Conservation (phyloP, 2,888 invertebrate genomes). For the Drosophila falleni region DNA sequence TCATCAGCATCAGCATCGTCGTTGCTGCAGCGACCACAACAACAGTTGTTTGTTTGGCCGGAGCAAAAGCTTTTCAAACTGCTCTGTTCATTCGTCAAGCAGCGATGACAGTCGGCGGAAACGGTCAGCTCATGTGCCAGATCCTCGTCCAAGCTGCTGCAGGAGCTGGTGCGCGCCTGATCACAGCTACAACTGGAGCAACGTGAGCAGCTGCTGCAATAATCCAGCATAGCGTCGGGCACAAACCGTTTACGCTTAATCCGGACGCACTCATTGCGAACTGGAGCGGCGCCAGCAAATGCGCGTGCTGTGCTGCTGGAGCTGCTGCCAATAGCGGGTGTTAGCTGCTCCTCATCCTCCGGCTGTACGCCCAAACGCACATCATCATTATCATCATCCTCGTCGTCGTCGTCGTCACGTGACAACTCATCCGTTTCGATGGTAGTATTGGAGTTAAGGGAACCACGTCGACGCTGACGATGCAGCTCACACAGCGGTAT, state of each 20-base stretch:
- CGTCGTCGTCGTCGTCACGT: constrained; percentile 61
- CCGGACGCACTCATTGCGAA: constrained; percentile 79
- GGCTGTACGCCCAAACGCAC: constrained; percentile 59
- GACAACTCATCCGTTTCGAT: constrained; percentile 80
- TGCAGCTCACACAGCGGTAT: constrained; percentile 71
- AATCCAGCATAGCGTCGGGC: constrained; percentile 68
- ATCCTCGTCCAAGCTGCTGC: constrained; percentile 81
- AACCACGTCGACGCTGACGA: constrained; percentile 59
- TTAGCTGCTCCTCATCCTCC: constrained; percentile 62
- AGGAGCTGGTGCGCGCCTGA: constrained; percentile 73
- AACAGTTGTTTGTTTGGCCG: constrained; percentile 80
- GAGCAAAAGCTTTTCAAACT: constrained; percentile 82
- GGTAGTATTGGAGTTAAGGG: constrained; percentile 79
- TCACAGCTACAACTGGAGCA: constrained; percentile 82
- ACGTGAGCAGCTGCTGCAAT: constrained; percentile 82
- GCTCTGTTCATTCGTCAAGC: constrained; percentile 67
- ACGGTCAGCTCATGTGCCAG: constrained; percentile 69
- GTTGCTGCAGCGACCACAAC: constrained; percentile 79
- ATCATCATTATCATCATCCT: constrained; percentile 61
- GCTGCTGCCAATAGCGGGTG: constrained; percentile 56
- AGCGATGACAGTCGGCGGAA: constrained; percentile 76
- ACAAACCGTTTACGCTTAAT: constrained; percentile 83
- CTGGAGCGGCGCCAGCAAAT: constrained; percentile 48
- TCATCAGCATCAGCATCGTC: constrained; percentile 53
- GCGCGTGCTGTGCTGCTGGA: constrained; percentile 66